A percentile compares a stretch with the other conserved stretches of the same genome.
Conservation (phyloP, 2,797 vertebrate species). For the Phylloscopus collybita region DNA sequence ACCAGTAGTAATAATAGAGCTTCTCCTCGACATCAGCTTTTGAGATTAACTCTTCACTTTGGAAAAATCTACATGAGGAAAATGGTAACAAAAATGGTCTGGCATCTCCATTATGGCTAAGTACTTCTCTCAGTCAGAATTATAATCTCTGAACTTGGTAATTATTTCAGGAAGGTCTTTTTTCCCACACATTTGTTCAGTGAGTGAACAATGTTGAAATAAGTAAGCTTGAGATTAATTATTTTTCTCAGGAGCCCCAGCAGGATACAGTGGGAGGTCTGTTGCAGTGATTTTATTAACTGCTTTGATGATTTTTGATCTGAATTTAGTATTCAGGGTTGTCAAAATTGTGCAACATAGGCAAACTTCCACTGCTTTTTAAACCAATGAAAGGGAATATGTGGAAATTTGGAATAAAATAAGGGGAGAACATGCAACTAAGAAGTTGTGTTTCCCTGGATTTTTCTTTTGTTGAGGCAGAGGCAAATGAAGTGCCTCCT, state of each 20-base stretch:
- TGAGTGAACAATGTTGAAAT: constrained; percentile 19
- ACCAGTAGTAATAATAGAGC: not conserved
- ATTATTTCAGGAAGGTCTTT: constrained; percentile 44
- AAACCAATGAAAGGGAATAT: not conserved
- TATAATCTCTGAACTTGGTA: not conserved
- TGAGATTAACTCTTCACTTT: not conserved
- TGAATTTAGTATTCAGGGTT: not conserved
- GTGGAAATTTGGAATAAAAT: not conserved
- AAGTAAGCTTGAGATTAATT: constrained; percentile 53
- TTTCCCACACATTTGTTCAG: constrained; percentile 2
- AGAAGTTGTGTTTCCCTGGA: not conserved
- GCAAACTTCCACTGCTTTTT: not conserved
- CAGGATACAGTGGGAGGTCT: constrained; percentile 40
- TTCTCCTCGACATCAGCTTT: not conserved
- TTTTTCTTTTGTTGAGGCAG: not conserved
- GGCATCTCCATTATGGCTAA: not conserved
- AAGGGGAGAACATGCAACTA: not conserved
- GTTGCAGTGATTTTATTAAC: constrained; percentile 21
- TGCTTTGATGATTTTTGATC: not conserved
- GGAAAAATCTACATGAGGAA: not conserved
- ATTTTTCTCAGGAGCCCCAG: constrained; percentile 42
- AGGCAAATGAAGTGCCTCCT: not conserved
- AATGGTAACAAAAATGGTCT: not conserved
- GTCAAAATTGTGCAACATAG: not conserved
- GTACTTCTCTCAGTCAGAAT: not conserved